A percentile compares a stretch with the other conserved stretches of the same genome.
Conservation (phyloP, 1,140 invertebrate species). For the Ptiloglossa arizonensis region DNA sequence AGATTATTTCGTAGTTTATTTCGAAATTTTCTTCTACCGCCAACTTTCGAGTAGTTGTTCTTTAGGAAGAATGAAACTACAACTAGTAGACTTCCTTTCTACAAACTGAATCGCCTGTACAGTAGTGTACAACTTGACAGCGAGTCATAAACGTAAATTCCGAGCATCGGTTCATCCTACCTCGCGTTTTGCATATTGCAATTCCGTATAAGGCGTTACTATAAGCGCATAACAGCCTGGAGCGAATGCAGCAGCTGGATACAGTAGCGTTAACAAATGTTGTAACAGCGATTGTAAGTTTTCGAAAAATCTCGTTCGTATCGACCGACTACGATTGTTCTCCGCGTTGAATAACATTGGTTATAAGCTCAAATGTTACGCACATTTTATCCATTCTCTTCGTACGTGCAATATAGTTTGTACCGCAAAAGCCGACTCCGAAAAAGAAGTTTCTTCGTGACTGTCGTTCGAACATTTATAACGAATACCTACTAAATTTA, state of each 20-base stretch:
- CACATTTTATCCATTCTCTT: too few relatives aligned
- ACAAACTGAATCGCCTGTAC: conserved; percentile 13
- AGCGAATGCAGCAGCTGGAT: conserved; percentile 32
- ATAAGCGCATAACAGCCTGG: conserved; percentile 27
- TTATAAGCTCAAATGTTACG: neutral
- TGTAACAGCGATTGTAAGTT: conserved; percentile 6
- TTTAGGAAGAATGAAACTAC: neutral
- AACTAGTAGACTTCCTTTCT: conserved; percentile 9
- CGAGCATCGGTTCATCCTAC: conserved; percentile 48
- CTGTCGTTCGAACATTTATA: too few relatives aligned
- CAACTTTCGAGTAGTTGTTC: neutral
- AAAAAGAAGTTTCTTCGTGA: too few relatives aligned
- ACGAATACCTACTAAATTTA: too few relatives aligned
- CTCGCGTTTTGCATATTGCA: conserved; percentile 50
- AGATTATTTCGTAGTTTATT: too few relatives aligned
- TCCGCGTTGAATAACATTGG: neutral
- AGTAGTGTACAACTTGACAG: conserved; percentile 44
- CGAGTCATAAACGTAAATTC: conserved; percentile 51
- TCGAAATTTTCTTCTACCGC: too few relatives aligned
- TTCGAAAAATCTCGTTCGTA: neutral
- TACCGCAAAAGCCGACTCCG: too few relatives aligned
- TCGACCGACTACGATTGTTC: conserved; percentile 17
- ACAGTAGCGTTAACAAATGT: conserved; percentile 42
- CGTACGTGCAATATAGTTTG: too few relatives aligned
- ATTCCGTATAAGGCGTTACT: conserved; percentile 36